Evolutionary conservation across 2,113 vertebrate species (phyloP), one percentile per base, ranked within the genome.

Genomic region (Petaurus breviceps): DNA sequence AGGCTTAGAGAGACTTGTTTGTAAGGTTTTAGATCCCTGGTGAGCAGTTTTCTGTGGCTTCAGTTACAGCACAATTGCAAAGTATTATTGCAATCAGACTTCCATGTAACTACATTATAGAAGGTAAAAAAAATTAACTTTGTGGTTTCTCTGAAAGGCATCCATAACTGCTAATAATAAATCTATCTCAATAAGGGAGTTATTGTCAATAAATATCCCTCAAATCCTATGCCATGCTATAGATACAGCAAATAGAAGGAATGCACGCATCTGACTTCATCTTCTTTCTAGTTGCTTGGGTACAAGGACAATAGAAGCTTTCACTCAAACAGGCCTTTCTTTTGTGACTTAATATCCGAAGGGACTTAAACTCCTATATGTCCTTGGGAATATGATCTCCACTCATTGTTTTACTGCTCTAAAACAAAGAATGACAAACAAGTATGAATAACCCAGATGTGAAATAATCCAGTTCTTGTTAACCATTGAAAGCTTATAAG

Each of bases 61-160:
- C 97, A 95, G 96, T 97, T 98, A 97, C 95, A 95, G 96, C 96
- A 95, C 95, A 96, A 97, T 97, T 97, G 96, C 96, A 93, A 94
- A 97, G 95, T 97, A 97, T 97, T 98, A 98, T 97, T 96, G 97
- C 97, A 97, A 96, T 96, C 97, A 98, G 97, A 97, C 93, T 98
- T 97, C 95, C 90, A 94, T 97, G 96, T 97, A 97, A 95, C 96
- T 93, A 94, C 95, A 95, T 68, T 91, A 95, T 95, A 95, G 95
- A 95, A 95, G 90, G 31, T 94, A 90, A 25, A 52, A 91, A 50
- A 95, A 96, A 94, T 97, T 97, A 97, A 97, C 96, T 97, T 61
- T 55, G 92, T 57, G 90, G 92, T 95, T 98, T 97, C 95, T 97
- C 96, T 93, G 97, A 93, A 61, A 96, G 68, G 94, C 97, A 95